Evolutionary conservation across 2,797 vertebrate species (phyloP), one percentile per base, ranked within the genome.

Genomic region (Myotis daubentonii): DNA sequence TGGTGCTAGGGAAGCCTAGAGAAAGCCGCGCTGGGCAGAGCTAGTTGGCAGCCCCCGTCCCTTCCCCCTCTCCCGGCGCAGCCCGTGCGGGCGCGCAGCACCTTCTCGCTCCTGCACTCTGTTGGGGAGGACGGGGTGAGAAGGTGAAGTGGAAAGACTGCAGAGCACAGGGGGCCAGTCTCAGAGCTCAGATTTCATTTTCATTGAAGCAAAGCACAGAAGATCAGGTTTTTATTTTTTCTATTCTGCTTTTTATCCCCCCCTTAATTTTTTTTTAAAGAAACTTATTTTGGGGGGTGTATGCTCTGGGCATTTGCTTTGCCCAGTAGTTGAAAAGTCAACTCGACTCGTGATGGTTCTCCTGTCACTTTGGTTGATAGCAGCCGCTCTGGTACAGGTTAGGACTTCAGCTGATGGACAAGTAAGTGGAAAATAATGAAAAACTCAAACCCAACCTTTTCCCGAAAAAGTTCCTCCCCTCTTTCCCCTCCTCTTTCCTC

Each of bases 311-410:
- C 94, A 96, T 81, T 72, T 41, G 91, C 82, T 94, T 57, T 81
- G 93, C 92, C 94, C 94, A 81, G 95, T 41, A 96, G 80, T 97
- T 95, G 98, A 79, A 91, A 95, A 97, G 97, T 92, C 94, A 96
- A 97, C 90, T 87, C 96, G 97, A 98, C 98, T 98, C 98, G 99
- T 98, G 99, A 99, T 99, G 99, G 98, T 98, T 97, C 98, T 98
- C 98, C 98, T 98, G 97, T 99, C 99, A 98, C 98, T 99, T 84
- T 99, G 98, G 97, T 91, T 99, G 65, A 97, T 98, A 93, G 97
- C 98, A 98, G 97, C 98, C 96, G 99, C 98, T 96, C 96, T 98
- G 97, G 96, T 98, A 92, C 97, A 97, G 88, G 95, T 93, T 96
- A 89, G 98, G 98, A 99, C 98, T 98, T 98, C 99, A 98, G 99